These are phyloP conservation scores for Columbina picui DNA, from an alignment of 2,113 vertebrate species.

Conservation along the genomic window DNA sequence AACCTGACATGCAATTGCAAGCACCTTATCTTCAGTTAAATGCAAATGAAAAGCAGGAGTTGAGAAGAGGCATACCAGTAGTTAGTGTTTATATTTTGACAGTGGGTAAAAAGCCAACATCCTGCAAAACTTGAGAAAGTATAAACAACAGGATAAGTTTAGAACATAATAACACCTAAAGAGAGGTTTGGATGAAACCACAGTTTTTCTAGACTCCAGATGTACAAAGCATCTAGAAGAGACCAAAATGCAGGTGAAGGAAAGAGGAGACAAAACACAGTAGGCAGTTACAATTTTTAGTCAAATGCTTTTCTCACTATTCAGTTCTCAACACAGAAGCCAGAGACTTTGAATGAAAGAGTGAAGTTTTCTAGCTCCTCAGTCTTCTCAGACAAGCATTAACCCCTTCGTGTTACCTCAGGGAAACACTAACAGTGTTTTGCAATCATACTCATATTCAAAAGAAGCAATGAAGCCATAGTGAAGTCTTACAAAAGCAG, in stretches of 20 bases:
- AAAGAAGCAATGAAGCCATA: not conserved
- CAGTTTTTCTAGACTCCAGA: not conserved
- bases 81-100: not conserved
- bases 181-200: not conserved
- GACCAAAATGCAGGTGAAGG: not conserved
- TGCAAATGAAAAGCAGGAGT: not conserved
- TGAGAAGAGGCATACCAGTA: not conserved
- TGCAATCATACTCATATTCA: not conserved
- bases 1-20: not conserved
- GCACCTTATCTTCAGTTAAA: not conserved
- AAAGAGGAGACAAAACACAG: not conserved
- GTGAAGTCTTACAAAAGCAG: not conserved
- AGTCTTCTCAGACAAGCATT: not conserved
- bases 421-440: not conserved
- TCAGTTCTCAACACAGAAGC: not conserved
- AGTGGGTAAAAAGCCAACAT: not conserved
- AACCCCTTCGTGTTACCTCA: not conserved
- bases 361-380: not conserved
- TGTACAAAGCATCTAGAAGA: not conserved
- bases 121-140: not conserved
- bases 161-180: not conserved
- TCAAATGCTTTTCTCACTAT: not conserved
- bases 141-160: not conserved
- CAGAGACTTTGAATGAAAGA: not conserved
- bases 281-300: not conserved